Base-by-base conservation (phyloP, 2,113 vertebrate species). In the Phrynosoma blainvillii region DNA sequence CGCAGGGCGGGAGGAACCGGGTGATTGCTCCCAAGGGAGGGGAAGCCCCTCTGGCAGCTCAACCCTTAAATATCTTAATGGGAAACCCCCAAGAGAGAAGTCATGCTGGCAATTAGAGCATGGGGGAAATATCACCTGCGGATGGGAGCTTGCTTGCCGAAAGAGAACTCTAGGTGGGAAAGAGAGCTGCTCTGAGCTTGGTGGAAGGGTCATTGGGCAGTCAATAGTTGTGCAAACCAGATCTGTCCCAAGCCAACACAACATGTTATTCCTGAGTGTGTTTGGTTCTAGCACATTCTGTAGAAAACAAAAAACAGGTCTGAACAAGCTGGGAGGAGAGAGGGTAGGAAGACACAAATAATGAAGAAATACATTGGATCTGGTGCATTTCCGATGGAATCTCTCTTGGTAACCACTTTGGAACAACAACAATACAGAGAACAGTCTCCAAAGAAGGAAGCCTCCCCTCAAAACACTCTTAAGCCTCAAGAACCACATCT, bases 1-100 rank as follows among this genome's bases (percentile, higher is more conserved):
- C 1, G 1, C 78, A 42, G 32, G 54, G 78, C 4, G 25, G 78
- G 21, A 59, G 70, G 25, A 81, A 87, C 27, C 68, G 78, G 1
- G 32, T 59, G 66, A 87, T 87, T 5, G 85, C 85, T 7, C 85
- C 85, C 1, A 87, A 87, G 68, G 85, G 85, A 20, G 78, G 78
- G 2, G 85, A 87, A 20, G 66, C 27, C 14, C 54, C 52, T 0
- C 13, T 81, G 18, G 32, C 78, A 4, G 5, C 66, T 62, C 85
- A 59, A 32, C 85, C 78, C 52, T 40, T 87, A 42, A 81, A 74
- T 40, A 25, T 47, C 16, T 21, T 74, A 13, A 62, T 36, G 1
- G 85, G 47, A 9, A 81, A 62, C 4, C 9, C 52, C 1, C 78
- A 80, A 65, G 85, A 87, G 54, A 80, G 36, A 7, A 87, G 52